Evolutionary conservation across 2,888 invertebrate genomes (phyloP).

Genomic region (Dilophus febrilis): DNA sequence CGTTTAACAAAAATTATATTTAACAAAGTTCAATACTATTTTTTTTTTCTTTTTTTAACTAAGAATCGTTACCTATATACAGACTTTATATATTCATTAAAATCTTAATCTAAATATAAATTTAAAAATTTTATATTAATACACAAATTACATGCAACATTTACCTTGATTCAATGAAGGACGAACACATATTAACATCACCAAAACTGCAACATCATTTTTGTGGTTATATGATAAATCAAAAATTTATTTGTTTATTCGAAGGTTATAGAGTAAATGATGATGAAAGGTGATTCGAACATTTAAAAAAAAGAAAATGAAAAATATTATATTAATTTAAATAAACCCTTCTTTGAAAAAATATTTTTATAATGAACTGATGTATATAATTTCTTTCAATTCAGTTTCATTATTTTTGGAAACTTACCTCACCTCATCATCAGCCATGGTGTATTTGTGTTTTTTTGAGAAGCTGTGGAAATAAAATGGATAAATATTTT

Average conservation of each 20-base stretch:
- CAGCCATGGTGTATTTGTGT: conserved; percentile 51
- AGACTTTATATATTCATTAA: too few species aligned
- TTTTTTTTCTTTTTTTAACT: too few species aligned
- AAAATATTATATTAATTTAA: conserved; percentile 1
- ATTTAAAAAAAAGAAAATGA: background rate
- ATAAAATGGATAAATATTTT: too few species aligned
- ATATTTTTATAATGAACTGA: background rate
- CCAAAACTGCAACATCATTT: background rate
- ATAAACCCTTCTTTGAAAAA: conserved; percentile 3
- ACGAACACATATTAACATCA: background rate
- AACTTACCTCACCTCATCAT: conserved; percentile 84
- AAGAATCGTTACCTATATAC: too few species aligned
- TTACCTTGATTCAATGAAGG: conserved; percentile 3
- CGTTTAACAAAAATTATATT: too few species aligned
- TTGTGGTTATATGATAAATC: background rate
- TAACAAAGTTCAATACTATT: too few species aligned
- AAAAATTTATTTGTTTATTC: background rate
- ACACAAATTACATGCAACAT: conserved; percentile 5
- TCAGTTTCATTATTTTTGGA: background rate
- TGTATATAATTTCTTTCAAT: background rate
- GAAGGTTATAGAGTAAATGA: background rate
- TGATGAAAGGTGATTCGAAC: background rate
- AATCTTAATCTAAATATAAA: too few species aligned
- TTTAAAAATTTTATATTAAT: too few species aligned
- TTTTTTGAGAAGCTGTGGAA: conserved; percentile 1